Percentiles rank a stretch among this genome's conserved stretches.
Evolutionary conservation across 2,888 invertebrate genomes (phyloP).

Genomic region (Bedellia somnulentella): DNA sequence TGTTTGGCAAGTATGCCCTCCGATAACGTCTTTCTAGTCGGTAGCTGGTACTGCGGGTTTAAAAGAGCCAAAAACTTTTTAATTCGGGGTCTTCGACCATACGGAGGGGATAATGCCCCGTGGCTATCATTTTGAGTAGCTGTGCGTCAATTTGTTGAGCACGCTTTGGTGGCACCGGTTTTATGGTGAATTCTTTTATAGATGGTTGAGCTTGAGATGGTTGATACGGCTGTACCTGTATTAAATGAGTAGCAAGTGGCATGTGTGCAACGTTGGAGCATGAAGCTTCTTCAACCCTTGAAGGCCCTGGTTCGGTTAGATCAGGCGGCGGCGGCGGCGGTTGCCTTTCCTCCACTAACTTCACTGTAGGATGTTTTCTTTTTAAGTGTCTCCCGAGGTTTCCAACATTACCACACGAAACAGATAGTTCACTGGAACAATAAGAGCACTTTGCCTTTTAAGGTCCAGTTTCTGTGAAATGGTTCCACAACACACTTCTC

Average conservation of each 20-base stretch:
- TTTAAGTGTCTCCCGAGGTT: constrained; percentile 8
- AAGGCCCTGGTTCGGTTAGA: too few relatives aligned
- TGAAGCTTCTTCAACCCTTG: too few relatives aligned
- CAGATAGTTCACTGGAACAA: constrained; percentile 2
- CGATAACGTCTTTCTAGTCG: constrained; percentile 1
- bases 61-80: too few relatives aligned
- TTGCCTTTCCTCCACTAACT: too few relatives aligned
- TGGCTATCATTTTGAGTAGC: constrained; percentile 6
- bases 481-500: constrained; percentile 7
- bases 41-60: too few relatives aligned
- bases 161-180: constrained; percentile 1
- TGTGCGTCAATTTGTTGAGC: constrained; percentile 6
- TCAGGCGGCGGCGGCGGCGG: too few relatives aligned
- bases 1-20: background rate
- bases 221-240: too few relatives aligned
- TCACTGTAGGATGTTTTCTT: constrained; percentile 6
- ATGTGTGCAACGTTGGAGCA: too few relatives aligned
- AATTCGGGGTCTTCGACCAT: constrained; percentile 10
- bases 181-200: too few relatives aligned
- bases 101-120: constrained; percentile 6
- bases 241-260: too few relatives aligned
- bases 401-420: constrained; percentile 5
- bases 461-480: constrained; percentile 4
- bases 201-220: too few relatives aligned
- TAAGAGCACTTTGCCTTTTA: constrained; percentile 7